Evolutionary conservation across 2,113 vertebrate genomes (phyloP).

Genomic region (Synodontis membranacea): DNA sequence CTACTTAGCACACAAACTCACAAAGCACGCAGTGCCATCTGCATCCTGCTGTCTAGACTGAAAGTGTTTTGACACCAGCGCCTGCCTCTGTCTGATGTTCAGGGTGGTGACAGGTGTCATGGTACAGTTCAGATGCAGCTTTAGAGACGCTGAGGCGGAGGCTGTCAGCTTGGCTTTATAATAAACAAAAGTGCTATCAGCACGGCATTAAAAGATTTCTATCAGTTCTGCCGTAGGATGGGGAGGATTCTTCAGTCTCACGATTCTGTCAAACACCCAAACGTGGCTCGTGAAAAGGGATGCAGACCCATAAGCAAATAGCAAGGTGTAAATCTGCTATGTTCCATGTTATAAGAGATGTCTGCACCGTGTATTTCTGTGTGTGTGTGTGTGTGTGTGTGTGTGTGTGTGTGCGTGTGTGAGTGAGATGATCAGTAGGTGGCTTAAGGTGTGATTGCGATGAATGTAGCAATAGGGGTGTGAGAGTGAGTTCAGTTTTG

Average conservation of each 20-base stretch:
- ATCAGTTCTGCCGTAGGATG: conserved; percentile 36
- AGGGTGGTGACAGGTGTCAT: conserved; percentile 40
- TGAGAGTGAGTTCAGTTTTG: conserved; percentile 19
- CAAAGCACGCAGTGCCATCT: conserved; percentile 18
- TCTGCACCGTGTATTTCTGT: not conserved
- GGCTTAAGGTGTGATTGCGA: conserved; percentile 33
- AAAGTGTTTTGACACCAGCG: conserved; percentile 34
- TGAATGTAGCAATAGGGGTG: conserved; percentile 31
- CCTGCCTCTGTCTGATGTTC: conserved; percentile 22
- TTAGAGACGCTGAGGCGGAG: conserved; percentile 23
- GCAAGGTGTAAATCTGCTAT: conserved; percentile 38
- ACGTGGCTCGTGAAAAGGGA: conserved; percentile 28
- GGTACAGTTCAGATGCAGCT: conserved; percentile 33
- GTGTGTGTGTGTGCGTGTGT: conserved; percentile 12
- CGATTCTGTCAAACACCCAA: conserved; percentile 19
- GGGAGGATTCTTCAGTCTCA: conserved; percentile 27
- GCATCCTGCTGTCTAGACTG: not conserved
- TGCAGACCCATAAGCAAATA: conserved; percentile 23
- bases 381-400: conserved; percentile 26
- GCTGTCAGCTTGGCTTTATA: conserved; percentile 46
- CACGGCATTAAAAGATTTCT: conserved; percentile 38
- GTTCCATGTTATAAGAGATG: not conserved
- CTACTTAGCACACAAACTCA: conserved; percentile 22
- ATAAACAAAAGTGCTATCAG: conserved; percentile 46
- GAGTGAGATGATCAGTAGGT: conserved; percentile 30